Evolutionary conservation across 2,113 vertebrate species (phyloP).

Genomic region (Aegypius monachus): DNA sequence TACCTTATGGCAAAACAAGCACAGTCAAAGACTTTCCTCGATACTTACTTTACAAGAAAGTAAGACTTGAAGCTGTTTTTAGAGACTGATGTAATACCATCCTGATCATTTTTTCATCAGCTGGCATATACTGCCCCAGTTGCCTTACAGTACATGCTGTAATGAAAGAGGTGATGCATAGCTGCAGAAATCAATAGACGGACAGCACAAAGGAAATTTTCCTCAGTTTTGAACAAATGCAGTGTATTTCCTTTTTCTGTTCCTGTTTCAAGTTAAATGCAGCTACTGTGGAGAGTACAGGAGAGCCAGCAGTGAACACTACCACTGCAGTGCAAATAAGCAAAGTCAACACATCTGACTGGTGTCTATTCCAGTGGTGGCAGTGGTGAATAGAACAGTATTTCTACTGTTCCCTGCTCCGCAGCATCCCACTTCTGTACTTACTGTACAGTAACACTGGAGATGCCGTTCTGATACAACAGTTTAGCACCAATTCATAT

Average conservation of each 20-base stretch:
- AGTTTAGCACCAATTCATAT: fast-evolving
- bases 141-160: neutral
- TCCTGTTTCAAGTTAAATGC: neutral
- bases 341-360: neutral
- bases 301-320: neutral
- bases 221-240: neutral
- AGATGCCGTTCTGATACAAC: fast-evolving
- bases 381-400: neutral
- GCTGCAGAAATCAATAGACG: neutral
- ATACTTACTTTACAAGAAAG: neutral
- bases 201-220: neutral
- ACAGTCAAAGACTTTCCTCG: neutral
- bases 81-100: neutral
- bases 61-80: neutral
- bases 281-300: neutral
- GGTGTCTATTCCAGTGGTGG: neutral
- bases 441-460: neutral
- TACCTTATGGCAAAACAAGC: neutral
- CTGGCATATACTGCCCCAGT: neutral
- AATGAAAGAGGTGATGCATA: neutral
- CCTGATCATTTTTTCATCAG: neutral
- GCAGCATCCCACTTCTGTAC: fast-evolving
- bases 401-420: neutral
- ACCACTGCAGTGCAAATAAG: neutral
- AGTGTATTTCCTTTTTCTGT: neutral